Percentiles rank a stretch among this genome's conserved stretches.
Evolutionary conservation across 1,140 invertebrate genomes (phyloP).

Genomic region (Chlorops oryzae): DNA sequence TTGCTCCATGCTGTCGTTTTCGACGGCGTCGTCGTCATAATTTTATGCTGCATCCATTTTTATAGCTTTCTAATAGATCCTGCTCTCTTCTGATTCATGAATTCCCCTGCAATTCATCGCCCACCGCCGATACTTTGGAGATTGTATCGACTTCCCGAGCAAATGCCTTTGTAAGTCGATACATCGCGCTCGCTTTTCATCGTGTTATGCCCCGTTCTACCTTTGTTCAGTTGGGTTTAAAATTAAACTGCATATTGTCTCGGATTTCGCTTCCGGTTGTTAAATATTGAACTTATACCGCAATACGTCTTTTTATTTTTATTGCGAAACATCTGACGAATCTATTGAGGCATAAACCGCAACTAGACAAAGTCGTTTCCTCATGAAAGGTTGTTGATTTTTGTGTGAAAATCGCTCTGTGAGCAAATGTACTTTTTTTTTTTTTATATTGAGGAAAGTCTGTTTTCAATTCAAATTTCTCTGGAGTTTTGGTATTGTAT

Average conservation of each 20-base stretch:
- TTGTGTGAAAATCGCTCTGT: too few species aligned
- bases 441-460: too few species aligned
- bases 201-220: neutral
- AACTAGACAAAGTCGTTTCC: too few species aligned
- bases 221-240: constrained; percentile 6
- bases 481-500: too few species aligned
- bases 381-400: too few species aligned
- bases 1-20: too few species aligned
- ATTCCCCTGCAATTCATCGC: neutral
- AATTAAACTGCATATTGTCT: constrained; percentile 11
- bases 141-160: too few species aligned
- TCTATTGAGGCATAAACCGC: too few species aligned
- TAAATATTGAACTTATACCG: constrained; percentile 10
- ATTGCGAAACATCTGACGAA: neutral
- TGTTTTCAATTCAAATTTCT: too few species aligned
- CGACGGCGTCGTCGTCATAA: constrained; percentile 5
- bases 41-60: constrained; percentile 10
- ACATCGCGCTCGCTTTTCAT: neutral
- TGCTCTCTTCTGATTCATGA: too few species aligned
- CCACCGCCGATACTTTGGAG: too few species aligned
- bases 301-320: neutral
- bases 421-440: too few species aligned
- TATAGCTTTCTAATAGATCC: constrained; percentile 7
- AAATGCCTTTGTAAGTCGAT: neutral
- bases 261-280: constrained; percentile 9